phyloP scores from a whole-genome alignment of 1,140 invertebrate species.

The Helicoverpa armigera region DNA sequence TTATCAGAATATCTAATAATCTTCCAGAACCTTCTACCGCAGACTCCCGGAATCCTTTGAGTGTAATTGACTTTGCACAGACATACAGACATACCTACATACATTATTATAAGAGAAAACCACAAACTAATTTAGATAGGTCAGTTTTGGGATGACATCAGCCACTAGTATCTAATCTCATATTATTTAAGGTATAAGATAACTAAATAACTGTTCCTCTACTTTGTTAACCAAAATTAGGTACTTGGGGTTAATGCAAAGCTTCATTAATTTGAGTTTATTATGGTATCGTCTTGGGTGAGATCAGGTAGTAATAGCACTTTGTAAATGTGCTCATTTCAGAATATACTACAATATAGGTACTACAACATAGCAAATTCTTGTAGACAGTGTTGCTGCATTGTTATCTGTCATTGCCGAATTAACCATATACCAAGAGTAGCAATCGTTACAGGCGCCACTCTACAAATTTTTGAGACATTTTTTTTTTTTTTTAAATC shows the following conservation, averaged over 20 bases:
- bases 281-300: constrained; percentile 1
- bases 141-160: background rate
- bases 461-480: too few species aligned
- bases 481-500: too few species aligned
- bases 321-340: too few species aligned
- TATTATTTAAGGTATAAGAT: constrained; percentile 14
- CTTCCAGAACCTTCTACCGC: constrained; percentile 15
- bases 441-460: too few species aligned
- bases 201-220: constrained; percentile 6
- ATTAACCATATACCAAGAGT: too few species aligned
- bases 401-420: too few species aligned
- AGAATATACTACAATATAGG: too few species aligned
- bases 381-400: too few species aligned
- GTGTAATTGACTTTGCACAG: constrained; percentile 8
- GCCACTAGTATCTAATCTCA: constrained; percentile 1
- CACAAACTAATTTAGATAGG: constrained; percentile 24
- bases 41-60: constrained; percentile 5
- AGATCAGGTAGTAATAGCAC: background rate
- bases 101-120: background rate
- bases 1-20: constrained; percentile 1
- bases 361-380: too few species aligned
- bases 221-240: constrained; percentile 8
- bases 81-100: constrained; percentile 7
- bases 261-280: background rate
- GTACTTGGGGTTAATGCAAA: background rate